Conservation (phyloP, 2,113 vertebrate genomes). For the Acanthisitta chloris region DNA sequence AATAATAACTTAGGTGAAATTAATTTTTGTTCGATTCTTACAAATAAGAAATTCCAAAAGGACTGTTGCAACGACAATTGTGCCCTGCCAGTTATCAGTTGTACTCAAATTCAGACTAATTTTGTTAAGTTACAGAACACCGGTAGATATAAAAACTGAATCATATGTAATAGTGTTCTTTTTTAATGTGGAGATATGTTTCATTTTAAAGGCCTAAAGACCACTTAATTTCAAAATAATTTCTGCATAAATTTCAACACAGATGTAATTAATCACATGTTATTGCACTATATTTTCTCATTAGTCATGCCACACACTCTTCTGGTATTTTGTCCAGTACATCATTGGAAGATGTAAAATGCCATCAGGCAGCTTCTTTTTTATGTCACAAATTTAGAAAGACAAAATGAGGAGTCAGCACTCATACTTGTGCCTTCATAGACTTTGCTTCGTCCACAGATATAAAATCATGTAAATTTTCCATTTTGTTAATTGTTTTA, state of each 20-base stretch:
- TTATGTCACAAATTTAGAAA: slow-evolving; percentile 23
- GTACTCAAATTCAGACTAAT: not conserved
- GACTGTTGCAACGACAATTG: not conserved
- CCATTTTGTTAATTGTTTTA: not conserved
- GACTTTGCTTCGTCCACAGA: slow-evolving; percentile 20
- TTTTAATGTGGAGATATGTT: not conserved
- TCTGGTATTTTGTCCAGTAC: not conserved
- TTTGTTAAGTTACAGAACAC: not conserved
- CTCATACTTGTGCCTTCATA: not conserved
- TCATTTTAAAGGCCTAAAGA: not conserved
- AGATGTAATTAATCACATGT: not conserved
- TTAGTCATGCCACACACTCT: not conserved
- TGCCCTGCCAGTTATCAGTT: not conserved
- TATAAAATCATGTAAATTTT: not conserved
- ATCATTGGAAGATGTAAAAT: slow-evolving; percentile 25
- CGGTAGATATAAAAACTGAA: not conserved
- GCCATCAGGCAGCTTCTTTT: not conserved
- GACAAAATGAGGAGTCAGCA: slow-evolving; percentile 50
- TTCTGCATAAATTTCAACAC: not conserved
- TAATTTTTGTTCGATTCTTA: not conserved
- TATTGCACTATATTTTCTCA: not conserved
- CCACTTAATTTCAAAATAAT: not conserved
- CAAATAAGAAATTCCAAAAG: not conserved
- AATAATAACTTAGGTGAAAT: not conserved
- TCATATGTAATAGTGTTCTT: not conserved